Conservation (phyloP, 2,113 vertebrate species). For the Sturnus vulgaris region DNA sequence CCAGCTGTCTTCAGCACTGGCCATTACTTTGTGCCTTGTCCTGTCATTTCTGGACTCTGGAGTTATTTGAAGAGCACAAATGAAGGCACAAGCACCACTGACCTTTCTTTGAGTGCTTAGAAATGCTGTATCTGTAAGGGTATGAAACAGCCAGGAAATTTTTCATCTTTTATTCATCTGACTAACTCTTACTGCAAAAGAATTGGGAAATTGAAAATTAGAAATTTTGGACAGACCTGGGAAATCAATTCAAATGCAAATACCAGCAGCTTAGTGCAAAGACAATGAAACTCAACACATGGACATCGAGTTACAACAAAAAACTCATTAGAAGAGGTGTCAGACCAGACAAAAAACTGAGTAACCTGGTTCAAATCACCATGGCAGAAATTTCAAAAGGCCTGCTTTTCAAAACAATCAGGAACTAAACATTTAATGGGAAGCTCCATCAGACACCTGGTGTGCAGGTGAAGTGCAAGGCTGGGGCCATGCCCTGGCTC, state of each 20-base stretch:
- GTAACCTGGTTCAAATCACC: background rate
- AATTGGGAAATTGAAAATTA: constrained; percentile 5
- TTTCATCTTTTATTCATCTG: constrained; percentile 59
- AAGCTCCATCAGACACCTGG: background rate
- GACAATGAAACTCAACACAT: constrained; percentile 1
- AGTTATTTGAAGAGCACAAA: background rate
- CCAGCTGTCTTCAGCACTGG: background rate
- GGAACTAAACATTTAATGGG: background rate
- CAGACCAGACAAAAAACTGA: background rate
- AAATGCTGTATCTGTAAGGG: background rate
- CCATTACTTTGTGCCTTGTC: background rate
- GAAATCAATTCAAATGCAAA: constrained; percentile 61
- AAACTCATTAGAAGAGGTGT: background rate
- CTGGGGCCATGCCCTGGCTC: background rate
- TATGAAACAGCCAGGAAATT: background rate
- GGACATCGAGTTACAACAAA: background rate
- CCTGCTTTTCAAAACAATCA: background rate
- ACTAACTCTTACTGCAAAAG: background rate
- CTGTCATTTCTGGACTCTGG: background rate
- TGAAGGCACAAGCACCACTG: background rate
- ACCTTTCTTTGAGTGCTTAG: background rate
- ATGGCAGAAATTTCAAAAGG: background rate
- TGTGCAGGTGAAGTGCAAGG: background rate
- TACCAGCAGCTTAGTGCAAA: background rate
- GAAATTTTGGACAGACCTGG: constrained; percentile 2